A percentile compares a stretch with the other conserved stretches of the same genome.
These are phyloP conservation scores for Frankliniella intonsa DNA, from an alignment of 2,888 invertebrate species.

Conservation along the genomic window DNA sequence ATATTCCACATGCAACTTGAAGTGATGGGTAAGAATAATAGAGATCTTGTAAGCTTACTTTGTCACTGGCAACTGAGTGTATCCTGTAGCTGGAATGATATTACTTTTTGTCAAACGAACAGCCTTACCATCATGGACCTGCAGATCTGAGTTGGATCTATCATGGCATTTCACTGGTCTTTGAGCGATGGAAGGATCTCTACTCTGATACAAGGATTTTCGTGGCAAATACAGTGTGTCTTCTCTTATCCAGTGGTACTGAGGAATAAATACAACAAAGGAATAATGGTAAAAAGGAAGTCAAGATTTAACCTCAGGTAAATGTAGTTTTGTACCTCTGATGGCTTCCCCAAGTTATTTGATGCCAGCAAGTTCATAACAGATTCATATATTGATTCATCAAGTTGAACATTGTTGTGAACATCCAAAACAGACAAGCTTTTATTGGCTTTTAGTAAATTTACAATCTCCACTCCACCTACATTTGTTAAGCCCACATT, in stretches of 20 bases:
- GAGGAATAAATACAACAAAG: neutral
- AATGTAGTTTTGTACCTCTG: slow-evolving; percentile 30
- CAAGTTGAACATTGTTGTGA: slow-evolving; percentile 56
- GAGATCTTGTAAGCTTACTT: neutral
- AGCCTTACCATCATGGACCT: neutral
- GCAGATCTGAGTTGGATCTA: neutral
- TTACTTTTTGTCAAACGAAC: neutral
- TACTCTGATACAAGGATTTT: slow-evolving; percentile 47
- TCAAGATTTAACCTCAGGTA: neutral
- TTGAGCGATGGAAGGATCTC: neutral
- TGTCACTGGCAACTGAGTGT: neutral
- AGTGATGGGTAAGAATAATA: neutral
- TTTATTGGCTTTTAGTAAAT: slow-evolving; percentile 49
- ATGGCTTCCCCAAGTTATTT: slow-evolving; percentile 30
- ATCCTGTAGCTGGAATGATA: neutral
- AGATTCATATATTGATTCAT: slow-evolving; percentile 21
- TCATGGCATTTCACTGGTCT: neutral
- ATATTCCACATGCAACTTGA: neutral
- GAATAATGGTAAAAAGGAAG: neutral
- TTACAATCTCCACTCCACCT: slow-evolving; percentile 54
- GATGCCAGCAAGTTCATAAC: slow-evolving; percentile 31
- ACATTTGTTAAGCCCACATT: slow-evolving; percentile 66
- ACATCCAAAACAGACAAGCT: slow-evolving; percentile 50
- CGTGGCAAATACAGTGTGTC: slow-evolving; percentile 15
- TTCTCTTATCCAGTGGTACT: slow-evolving; percentile 33